Base-by-base conservation (phyloP, 64 coral and sea anemone species). In the Pocillopora damicornis region DNA sequence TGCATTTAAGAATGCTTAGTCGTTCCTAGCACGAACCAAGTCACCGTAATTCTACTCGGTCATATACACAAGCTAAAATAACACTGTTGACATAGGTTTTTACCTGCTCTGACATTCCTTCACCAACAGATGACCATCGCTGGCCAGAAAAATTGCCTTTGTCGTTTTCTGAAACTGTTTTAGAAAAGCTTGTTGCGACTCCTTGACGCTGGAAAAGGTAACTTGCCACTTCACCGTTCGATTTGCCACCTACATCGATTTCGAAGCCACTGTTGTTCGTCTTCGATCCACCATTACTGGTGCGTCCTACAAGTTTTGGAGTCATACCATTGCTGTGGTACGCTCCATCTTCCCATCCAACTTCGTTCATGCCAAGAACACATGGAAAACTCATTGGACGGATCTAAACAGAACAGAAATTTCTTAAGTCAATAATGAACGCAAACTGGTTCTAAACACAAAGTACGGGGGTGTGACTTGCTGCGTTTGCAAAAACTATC, bases 351-450 rank as follows among this genome's bases (percentile, higher is more conserved):
- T 99, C 93, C 97, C 97, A 99, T 88, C 93, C 97, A 95, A 99
- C 97, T 99, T 99, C 97, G 90, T 99, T 93, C 97, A 99, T 99
- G 74, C 93, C 97, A 95, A 99, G 93, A 87, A 99, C 97, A 91
- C 97, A 99, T 99, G 91, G 93, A 99, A 99, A 99, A 99, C 97
- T 99, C 97, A 99, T 99, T 90, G 97, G 93, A 99, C 93, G 93
- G 88, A 95, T 92, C 97, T 99, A 95, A 78, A 99, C 76, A 78
- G 35, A 89, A 81, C 76, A 82, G 90, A 91, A 95, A 63, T 77
- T 68, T 74, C 73, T 81, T 79, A 65, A 30, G 77, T 96, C 73
- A 96, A 80, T 64, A 81, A 92, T 75, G 77, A 86, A 82, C 42
- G 58, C 66, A 89, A 75, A 68, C 86, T 90, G 93, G 76, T 90